Evolutionary conservation across 2,797 vertebrate species (phyloP).

Genomic region (Urophycis tenuis): DNA sequence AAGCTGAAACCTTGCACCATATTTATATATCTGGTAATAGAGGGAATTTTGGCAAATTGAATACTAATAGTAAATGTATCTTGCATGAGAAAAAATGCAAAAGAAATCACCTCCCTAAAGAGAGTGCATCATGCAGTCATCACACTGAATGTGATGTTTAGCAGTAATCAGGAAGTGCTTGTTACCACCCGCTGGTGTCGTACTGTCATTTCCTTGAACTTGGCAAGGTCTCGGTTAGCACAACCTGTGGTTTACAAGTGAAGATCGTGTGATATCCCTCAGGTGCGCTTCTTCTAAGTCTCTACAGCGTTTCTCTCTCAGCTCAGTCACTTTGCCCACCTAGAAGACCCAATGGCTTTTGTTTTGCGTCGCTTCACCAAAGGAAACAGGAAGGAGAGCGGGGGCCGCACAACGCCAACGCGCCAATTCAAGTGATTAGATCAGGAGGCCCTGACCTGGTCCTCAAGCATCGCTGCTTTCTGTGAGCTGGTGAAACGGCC

Average conservation of each 20-base stretch:
- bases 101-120: conserved; percentile 5
- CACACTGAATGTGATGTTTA: neutral
- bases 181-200: conserved; percentile 1
- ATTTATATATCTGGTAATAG: neutral
- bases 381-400: too few relatives aligned
- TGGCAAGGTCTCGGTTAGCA: conserved; percentile 30
- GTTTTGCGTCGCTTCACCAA: too few relatives aligned
- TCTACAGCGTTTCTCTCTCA: too few relatives aligned
- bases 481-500: too few relatives aligned
- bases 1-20: neutral
- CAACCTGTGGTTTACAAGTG: conserved; percentile 46
- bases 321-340: neutral
- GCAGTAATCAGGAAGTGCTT: conserved; percentile 8
- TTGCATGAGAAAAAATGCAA: neutral
- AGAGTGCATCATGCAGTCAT: conserved; percentile 12
- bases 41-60: neutral
- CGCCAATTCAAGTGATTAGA: neutral
- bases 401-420: too few relatives aligned
- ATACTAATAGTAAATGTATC: neutral
- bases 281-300: neutral
- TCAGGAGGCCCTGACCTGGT: neutral
- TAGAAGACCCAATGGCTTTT: neutral
- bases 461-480: neutral
- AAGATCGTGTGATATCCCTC: conserved; percentile 33
- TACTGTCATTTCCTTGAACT: conserved; percentile 24